Conservation (phyloP, 2,888 invertebrate species). For the Apamea anceps region DNA sequence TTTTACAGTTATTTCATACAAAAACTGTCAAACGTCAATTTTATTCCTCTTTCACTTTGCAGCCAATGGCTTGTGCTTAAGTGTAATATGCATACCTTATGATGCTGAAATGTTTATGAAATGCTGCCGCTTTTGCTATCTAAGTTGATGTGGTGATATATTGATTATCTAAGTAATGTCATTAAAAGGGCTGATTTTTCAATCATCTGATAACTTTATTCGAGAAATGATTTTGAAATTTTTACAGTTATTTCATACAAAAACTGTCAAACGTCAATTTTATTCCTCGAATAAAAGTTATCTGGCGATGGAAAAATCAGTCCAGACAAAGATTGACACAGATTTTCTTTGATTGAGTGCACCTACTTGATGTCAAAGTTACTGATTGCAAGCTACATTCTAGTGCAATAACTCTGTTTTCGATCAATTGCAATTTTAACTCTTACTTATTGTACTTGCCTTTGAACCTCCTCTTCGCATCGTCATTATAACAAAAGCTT, state of each 20-base stretch:
- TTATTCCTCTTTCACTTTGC: no score
- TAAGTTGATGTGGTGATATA: background rate
- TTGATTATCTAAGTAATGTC: no score
- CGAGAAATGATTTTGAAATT: no score
- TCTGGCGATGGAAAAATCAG: no score
- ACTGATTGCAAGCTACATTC: background rate
- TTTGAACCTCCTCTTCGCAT: slow-evolving; percentile 5
- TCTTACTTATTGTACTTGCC: background rate
- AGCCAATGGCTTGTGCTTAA: slow-evolving; percentile 61
- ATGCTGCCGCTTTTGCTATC: slow-evolving; percentile 34
- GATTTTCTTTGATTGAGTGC: background rate
- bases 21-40: no score
- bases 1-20: no score
- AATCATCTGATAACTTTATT: no score
- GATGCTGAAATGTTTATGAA: slow-evolving; percentile 41
- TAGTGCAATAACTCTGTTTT: slow-evolving; percentile 2
- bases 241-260: no score
- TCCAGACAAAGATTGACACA: background rate
- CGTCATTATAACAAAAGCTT: slow-evolving; percentile 17
- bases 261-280: no score
- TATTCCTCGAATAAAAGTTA: no score
- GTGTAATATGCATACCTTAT: slow-evolving; percentile 54
- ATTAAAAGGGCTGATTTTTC: no score
- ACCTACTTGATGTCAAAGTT: background rate
- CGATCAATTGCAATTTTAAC: background rate